These are phyloP conservation scores for Polylopha cassiicola DNA, from an alignment of 2,888 invertebrate species.

Conservation along the genomic window DNA sequence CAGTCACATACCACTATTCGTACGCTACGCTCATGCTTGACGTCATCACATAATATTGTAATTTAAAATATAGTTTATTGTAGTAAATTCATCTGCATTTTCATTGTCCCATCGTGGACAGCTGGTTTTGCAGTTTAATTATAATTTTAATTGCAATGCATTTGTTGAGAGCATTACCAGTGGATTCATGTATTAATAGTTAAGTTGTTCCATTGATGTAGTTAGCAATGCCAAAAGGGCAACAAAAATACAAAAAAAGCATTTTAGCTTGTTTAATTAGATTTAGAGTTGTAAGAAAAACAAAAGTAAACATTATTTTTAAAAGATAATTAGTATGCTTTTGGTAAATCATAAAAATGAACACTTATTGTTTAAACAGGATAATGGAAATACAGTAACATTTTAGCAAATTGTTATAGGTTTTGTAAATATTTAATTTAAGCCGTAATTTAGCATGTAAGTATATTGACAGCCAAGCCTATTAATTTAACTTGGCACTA, in stretches of 20 bases:
- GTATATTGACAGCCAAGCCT: constrained; percentile 15
- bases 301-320: neutral
- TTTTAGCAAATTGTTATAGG: too few species aligned
- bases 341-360: too few species aligned
- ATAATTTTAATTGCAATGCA: constrained; percentile 33
- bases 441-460: constrained; percentile 9
- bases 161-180: constrained; percentile 31
- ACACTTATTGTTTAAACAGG: neutral
- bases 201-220: constrained; percentile 31
- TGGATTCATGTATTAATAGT: constrained; percentile 28
- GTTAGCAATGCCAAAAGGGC: constrained; percentile 22
- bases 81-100: too few species aligned
- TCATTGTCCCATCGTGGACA: too few species aligned
- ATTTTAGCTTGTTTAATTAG: constrained; percentile 4
- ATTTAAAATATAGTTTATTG: too few species aligned
- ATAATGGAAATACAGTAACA: too few species aligned
- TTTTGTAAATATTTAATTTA: constrained; percentile 2
- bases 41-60: too few species aligned
- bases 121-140: constrained; percentile 22
- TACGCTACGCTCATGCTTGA: too few species aligned
- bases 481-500: constrained; percentile 15
- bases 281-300: neutral
- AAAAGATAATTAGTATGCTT: neutral
- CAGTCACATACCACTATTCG: too few species aligned
- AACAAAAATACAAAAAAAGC: constrained; percentile 13